Evolutionary conservation across 2,113 vertebrate species (phyloP).

Genomic region (Mus pahari): DNA sequence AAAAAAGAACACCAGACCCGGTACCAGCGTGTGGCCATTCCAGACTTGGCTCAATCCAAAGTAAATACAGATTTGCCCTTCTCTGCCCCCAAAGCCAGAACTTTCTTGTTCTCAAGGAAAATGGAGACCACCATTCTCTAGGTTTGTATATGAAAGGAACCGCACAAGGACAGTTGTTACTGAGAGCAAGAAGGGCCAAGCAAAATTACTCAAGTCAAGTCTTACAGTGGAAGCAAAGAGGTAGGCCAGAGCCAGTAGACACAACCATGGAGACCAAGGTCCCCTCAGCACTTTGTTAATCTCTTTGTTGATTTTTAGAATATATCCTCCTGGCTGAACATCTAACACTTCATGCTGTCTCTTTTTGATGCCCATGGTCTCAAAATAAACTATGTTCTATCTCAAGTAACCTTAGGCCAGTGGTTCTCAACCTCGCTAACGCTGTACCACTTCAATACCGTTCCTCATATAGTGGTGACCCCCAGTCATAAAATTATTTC

Average conservation of each 20-base stretch:
- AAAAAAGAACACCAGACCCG: neutral
- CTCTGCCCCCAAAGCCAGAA: neutral
- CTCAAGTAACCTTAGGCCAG: neutral
- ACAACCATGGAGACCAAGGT: neutral
- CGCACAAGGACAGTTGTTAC: constrained; percentile 19
- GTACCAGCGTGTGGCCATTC: neutral
- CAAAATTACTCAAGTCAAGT: neutral
- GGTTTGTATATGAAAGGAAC: neutral
- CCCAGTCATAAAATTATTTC: neutral
- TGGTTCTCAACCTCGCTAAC: neutral
- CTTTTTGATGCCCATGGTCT: neutral
- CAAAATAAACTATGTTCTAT: neutral
- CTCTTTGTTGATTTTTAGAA: neutral
- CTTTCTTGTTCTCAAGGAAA: constrained; percentile 24
- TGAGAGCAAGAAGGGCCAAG: constrained; percentile 61
- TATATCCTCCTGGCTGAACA: neutral
- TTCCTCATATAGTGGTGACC: neutral
- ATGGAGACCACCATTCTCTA: neutral
- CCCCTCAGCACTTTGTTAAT: neutral
- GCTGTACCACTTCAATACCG: neutral
- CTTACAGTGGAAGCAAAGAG: neutral
- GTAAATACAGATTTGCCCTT: constrained; percentile 45
- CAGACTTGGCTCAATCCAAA: constrained; percentile 37
- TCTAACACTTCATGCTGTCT: neutral
- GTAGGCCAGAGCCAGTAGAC: neutral